Conservation (phyloP, 2,888 invertebrate species). For the Operophtera brumata region DNA sequence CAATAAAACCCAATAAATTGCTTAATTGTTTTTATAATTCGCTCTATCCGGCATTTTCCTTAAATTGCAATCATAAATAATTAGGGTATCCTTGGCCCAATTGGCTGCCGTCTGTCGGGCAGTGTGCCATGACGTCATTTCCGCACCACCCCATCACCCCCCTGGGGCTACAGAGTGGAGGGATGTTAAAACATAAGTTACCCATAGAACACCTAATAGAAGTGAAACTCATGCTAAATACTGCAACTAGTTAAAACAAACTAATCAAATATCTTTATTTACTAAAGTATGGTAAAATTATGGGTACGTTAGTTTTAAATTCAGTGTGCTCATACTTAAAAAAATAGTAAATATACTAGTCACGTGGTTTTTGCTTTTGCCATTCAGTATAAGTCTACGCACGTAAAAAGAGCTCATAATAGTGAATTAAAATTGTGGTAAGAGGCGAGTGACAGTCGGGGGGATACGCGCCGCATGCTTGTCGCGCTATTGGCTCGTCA, state of each 20-base stretch:
- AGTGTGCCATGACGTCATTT: constrained; percentile 27
- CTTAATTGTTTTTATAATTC: constrained; percentile 4
- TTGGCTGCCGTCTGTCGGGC: constrained; percentile 24
- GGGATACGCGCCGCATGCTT: no score
- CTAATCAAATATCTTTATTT: no score
- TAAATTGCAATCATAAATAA: constrained; percentile 18
- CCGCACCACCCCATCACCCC: constrained; percentile 7
- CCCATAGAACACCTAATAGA: not conserved
- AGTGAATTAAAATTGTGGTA: no score
- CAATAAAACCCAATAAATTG: not conserved
- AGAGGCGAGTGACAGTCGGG: no score
- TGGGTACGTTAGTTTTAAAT: no score
- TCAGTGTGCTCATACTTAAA: no score
- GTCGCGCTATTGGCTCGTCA: no score
- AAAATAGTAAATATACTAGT: no score
- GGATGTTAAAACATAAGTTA: constrained; percentile 15
- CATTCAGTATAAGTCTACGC: no score
- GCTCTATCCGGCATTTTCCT: constrained; percentile 9
- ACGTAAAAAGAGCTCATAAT: no score
- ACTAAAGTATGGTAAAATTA: no score
- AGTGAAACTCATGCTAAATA: constrained; percentile 1
- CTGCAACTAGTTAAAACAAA: not conserved
- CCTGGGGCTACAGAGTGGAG: not conserved
- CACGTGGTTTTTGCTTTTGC: no score
- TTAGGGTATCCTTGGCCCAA: constrained; percentile 31